Evolutionary conservation across 1,140 invertebrate species (phyloP).

Genomic region (Globodera ellingtonae): DNA sequence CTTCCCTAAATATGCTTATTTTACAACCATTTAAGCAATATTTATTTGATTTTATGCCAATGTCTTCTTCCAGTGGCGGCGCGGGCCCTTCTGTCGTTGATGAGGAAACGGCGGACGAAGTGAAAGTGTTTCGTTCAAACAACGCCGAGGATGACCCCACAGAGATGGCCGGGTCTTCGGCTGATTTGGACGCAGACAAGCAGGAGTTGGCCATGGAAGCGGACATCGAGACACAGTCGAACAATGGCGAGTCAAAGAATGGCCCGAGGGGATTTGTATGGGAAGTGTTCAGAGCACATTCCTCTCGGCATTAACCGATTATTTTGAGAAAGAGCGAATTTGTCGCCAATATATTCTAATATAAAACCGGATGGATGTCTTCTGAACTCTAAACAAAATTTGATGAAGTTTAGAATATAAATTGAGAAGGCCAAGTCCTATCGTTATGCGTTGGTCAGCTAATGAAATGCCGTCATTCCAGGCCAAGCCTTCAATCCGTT

Average conservation of each 20-base stretch:
- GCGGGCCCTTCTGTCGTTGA: background rate
- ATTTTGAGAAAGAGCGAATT: too few relatives aligned
- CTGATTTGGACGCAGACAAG: constrained; percentile 23
- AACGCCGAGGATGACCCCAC: constrained; percentile 17
- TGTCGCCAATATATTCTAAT: too few relatives aligned
- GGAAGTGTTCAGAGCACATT: too few relatives aligned
- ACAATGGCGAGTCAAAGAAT: constrained; percentile 4
- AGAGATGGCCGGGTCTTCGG: constrained; percentile 20
- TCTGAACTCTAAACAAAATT: too few relatives aligned
- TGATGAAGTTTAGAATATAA: background rate
- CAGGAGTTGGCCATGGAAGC: constrained; percentile 27
- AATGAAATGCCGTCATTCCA: background rate
- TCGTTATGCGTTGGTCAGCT: too few relatives aligned
- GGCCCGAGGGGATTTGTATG: background rate
- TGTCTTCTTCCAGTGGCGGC: constrained; percentile 4
- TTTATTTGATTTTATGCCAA: background rate
- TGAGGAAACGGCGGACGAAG: constrained; percentile 28
- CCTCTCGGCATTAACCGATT: too few relatives aligned
- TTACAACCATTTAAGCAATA: background rate
- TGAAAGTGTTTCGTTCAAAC: constrained; percentile 29
- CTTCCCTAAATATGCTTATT: background rate
- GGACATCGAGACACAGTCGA: constrained; percentile 11
- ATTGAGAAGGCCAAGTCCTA: background rate
- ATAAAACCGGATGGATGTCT: too few relatives aligned
- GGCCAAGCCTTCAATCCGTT: constrained; percentile 13